Conservation (phyloP, 2,113 vertebrate species). For the Microtus richardsoni region DNA sequence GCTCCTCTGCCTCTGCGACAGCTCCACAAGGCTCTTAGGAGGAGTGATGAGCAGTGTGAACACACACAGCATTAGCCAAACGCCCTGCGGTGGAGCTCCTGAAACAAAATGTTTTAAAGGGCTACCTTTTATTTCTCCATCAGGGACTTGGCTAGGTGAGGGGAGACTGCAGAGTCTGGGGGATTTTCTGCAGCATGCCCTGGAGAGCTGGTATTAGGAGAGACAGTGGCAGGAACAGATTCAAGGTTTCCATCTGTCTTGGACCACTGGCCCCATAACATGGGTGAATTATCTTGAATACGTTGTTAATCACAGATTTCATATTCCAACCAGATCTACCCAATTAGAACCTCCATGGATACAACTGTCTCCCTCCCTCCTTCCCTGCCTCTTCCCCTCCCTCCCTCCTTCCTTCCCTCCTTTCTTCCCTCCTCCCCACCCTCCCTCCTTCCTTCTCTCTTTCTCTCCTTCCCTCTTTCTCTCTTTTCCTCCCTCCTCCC, state of each 20-base stretch:
- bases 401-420: not conserved
- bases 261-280: not conserved
- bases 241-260: not conserved
- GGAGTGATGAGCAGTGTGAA: slow-evolving; percentile 70
- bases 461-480: no score
- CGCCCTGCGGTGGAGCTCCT: slow-evolving; percentile 55
- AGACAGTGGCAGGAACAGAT: not conserved
- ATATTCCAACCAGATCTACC: not conserved
- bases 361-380: not conserved
- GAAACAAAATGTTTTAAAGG: slow-evolving; percentile 78
- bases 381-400: not conserved
- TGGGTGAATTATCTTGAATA: not conserved
- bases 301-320: not conserved
- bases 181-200: not conserved
- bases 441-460: no score
- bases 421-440: not conserved
- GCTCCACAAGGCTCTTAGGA: slow-evolving; percentile 66
- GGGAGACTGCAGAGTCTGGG: slow-evolving; percentile 59
- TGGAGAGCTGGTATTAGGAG: not conserved
- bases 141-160: slow-evolving; percentile 45
- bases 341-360: not conserved
- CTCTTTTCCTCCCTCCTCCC: rapidly evolving
- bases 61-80: slow-evolving; percentile 71
- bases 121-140: slow-evolving; percentile 70
- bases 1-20: slow-evolving; percentile 65